Conservation (phyloP, 2,113 vertebrate genomes). For the Agelaius tricolor region DNA sequence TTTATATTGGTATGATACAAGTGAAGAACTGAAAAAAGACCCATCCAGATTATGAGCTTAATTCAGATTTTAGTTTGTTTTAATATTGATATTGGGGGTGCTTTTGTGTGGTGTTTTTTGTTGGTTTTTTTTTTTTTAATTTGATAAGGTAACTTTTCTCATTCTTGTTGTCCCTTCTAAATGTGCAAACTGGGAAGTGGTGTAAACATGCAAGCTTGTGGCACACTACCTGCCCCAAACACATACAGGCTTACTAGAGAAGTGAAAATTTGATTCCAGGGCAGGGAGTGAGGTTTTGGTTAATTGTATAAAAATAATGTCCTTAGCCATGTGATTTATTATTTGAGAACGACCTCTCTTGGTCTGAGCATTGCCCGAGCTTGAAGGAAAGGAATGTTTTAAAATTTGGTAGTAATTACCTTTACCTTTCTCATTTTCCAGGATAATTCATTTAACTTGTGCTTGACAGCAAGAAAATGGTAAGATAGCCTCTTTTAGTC, state of each 20-base stretch:
- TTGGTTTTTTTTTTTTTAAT: background rate
- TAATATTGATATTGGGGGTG: background rate
- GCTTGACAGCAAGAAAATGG: constrained; percentile 73
- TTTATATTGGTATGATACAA: background rate
- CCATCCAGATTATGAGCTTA: background rate
- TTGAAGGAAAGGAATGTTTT: background rate
- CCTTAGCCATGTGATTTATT: background rate
- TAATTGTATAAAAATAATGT: background rate
- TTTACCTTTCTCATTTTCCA: constrained; percentile 51
- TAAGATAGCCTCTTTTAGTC: constrained; percentile 59
- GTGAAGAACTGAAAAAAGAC: background rate
- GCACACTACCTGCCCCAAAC: background rate
- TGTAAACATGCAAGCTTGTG: background rate
- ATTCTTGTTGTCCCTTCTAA: background rate
- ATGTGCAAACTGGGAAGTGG: background rate
- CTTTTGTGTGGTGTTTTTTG: background rate
- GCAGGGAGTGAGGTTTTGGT: background rate
- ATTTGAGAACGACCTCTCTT: background rate
- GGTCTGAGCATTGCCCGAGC: background rate
- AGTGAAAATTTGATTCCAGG: background rate
- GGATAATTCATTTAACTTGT: constrained; percentile 70
- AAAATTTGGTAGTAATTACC: background rate
- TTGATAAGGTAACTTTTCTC: background rate
- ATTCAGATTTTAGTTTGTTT: background rate
- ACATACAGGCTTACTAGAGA: background rate